Base-by-base conservation (phyloP, 2,797 vertebrate genomes). In the Urocyon cinereoargenteus region DNA sequence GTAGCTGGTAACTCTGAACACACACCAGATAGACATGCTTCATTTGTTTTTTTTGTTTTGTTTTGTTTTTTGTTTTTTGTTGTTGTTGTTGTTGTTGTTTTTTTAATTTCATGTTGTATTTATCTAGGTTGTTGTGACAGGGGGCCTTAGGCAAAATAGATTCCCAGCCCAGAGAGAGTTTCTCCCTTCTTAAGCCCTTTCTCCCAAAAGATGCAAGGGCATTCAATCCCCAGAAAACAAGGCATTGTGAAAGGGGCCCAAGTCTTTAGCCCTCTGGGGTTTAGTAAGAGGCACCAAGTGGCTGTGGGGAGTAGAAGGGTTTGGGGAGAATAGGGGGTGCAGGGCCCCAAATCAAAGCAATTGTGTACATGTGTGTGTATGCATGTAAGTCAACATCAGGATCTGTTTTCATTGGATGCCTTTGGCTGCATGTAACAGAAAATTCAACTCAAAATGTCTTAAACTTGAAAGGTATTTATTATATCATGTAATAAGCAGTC, bases 391-490 rank as follows among this genome's bases (percentile, higher is more conserved):
- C 73, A 59, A 62, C 57, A 57, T 81, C 49, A 87, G 15, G 24
- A 11, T 55, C 70, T 90, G 1, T 53, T 93, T 95, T 11, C 6
- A 0, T 79, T 61, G 53, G 77, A 82, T 82, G 26, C 31, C 55
- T 91, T 97, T 78, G 34, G 31, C 59, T 19, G 8, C 49, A 83
- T 90, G 19, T 82, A 59, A 68, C 31, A 59, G 78, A 90, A 88
- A 90, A 70, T 18, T 92, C 57, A 64, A 18, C 57, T 85, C 79
- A 19, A 78, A 73, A 51, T 55, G 24, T 86, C 81, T 95, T 93
- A 22, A 84, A 51, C 10, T 2, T 62, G 34, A 79, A 62, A 4
- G 3, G 4, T 51, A 59, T 49, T 89, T 75, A 49, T 61, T 68
- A 49, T 83, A 57, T 93, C 51, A 12, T 10, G 1, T 62, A 79